Conservation (phyloP, 2,113 vertebrate species). For the Origma solitaria region DNA sequence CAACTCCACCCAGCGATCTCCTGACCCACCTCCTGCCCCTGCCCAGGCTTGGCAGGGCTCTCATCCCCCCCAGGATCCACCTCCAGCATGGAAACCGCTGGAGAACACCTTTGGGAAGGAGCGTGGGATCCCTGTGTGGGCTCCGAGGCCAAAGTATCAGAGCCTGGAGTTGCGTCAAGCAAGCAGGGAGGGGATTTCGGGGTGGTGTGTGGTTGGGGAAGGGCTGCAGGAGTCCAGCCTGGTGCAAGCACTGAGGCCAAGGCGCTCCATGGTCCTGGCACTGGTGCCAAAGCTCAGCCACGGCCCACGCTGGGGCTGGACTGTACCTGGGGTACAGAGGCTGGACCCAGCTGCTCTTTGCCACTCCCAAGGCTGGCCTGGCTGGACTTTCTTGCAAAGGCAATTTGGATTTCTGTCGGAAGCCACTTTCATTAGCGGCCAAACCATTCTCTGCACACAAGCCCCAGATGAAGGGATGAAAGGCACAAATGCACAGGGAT, state of each 20-base stretch:
- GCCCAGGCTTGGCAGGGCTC: not conserved
- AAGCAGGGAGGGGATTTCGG: not conserved
- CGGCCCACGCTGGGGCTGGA: fast-evolving
- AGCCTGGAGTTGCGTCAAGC: not conserved
- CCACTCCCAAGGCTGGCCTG: not conserved
- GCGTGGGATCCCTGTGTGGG: fast-evolving
- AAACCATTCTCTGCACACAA: not conserved
- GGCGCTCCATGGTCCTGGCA: fast-evolving
- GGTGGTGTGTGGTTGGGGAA: fast-evolving
- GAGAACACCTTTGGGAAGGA: not conserved
- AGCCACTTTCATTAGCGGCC: not conserved
- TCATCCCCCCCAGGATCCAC: fast-evolving
- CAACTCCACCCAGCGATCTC: fast-evolving
- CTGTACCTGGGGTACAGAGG: not conserved
- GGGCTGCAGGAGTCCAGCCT: not conserved
- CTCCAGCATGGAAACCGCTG: not conserved
- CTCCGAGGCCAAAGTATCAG: not conserved
- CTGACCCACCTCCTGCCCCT: not conserved
- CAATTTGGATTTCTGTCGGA: not conserved
- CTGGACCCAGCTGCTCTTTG: not conserved
- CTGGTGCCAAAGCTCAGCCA: not conserved
- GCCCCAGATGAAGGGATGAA: not conserved
- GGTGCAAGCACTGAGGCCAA: not conserved
- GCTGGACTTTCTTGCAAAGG: not conserved
- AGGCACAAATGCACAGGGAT: not conserved